These are phyloP conservation scores for Drosophila nigromelanica DNA, from an alignment of 1,140 invertebrate species.

Conservation along the genomic window DNA sequence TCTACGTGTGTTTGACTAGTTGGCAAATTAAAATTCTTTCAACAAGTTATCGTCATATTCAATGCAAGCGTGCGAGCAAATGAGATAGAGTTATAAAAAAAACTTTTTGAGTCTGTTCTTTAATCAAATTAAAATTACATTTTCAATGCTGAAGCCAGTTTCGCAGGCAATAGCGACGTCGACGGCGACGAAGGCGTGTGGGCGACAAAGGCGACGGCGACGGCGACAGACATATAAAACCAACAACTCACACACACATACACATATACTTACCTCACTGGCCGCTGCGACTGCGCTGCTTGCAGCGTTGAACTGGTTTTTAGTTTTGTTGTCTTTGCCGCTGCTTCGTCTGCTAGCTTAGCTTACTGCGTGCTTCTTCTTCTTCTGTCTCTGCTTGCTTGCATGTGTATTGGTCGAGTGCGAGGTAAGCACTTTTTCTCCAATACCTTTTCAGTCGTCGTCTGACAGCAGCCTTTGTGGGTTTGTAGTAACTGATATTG, in stretches of 20 bases:
- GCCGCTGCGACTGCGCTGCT: slow-evolving; percentile 76
- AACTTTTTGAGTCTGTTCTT: slow-evolving; percentile 20
- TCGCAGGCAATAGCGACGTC: slow-evolving; percentile 20
- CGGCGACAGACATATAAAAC: slow-evolving; percentile 30
- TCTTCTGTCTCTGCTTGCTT: slow-evolving; percentile 36
- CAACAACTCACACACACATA: slow-evolving; percentile 37
- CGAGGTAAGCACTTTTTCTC: slow-evolving; percentile 45
- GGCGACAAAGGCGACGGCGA: slow-evolving; percentile 38
- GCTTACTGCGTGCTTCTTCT: slow-evolving; percentile 2
- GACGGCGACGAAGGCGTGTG: slow-evolving; percentile 51
- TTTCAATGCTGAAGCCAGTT: slow-evolving; percentile 58
- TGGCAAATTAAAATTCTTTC: slow-evolving; percentile 59
- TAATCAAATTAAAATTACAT: slow-evolving; percentile 71
- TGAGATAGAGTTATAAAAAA: background rate
- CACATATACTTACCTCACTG: slow-evolving; percentile 42
- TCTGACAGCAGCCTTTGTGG: slow-evolving; percentile 11
- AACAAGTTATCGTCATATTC: slow-evolving; percentile 60
- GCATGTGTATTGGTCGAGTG: slow-evolving; percentile 45
- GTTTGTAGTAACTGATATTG: slow-evolving; percentile 23
- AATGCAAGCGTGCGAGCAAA: background rate
- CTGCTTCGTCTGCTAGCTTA: slow-evolving; percentile 29
- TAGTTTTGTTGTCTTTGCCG: slow-evolving; percentile 21
- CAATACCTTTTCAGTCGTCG: slow-evolving; percentile 44
- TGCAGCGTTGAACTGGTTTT: slow-evolving; percentile 69
- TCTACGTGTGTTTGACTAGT: slow-evolving; percentile 37